A percentile compares a stretch with the other conserved stretches of the same genome.
phyloP scores from a whole-genome alignment of 92 coral and sea anemone genomes.

The Actinernus sp. region DNA sequence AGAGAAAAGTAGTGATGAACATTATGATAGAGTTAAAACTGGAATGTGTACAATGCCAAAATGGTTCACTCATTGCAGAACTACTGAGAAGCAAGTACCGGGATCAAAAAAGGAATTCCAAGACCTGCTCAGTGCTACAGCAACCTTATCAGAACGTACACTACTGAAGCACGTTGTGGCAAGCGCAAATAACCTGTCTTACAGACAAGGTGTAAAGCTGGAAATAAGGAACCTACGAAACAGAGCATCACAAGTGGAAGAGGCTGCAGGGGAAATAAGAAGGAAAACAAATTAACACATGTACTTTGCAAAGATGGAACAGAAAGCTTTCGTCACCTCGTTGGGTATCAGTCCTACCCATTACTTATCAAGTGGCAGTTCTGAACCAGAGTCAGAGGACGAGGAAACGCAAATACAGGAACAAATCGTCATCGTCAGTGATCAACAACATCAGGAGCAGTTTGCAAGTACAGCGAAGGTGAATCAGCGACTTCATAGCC shows the following conservation, averaged over 20 bases:
- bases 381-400: no score
- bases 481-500: no score
- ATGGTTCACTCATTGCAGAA: neutral
- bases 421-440: no score
- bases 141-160: conserved; percentile 17
- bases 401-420: no score
- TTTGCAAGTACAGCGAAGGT: no score
- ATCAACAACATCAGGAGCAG: no score
- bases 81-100: neutral
- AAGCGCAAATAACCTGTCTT: conserved; percentile 41
- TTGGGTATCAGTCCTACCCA: no score
- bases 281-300: conserved; percentile 31
- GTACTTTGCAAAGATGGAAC: conserved; percentile 47
- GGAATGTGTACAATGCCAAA: neutral
- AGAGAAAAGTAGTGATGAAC: neutral
- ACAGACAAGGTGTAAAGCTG: conserved; percentile 30
- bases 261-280: conserved; percentile 3
- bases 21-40: neutral
- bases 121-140: conserved; percentile 17
- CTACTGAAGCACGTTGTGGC: conserved; percentile 43
- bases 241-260: conserved; percentile 42
- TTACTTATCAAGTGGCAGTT: no score
- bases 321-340: conserved; percentile 38
- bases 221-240: conserved; percentile 22
- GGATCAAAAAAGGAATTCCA: conserved; percentile 7